phyloP scores from a whole-genome alignment of 2,888 invertebrate species.

The Actias luna region DNA sequence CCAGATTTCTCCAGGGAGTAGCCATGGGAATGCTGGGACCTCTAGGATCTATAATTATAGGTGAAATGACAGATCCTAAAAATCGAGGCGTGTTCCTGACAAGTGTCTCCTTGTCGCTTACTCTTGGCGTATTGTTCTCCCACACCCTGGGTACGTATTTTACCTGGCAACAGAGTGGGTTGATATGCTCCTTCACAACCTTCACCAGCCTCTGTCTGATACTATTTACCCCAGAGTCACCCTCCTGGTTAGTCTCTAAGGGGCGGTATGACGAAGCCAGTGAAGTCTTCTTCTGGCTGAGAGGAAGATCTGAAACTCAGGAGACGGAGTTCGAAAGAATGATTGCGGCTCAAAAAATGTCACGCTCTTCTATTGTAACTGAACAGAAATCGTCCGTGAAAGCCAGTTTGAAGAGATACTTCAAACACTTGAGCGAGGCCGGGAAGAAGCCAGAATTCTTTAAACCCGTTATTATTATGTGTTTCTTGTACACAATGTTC shows the following conservation, averaged over 20 bases:
- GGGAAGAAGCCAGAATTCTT: constrained; percentile 78
- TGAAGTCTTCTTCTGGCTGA: constrained; percentile 79
- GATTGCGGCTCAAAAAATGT: constrained; percentile 63
- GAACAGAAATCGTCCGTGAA: constrained; percentile 45
- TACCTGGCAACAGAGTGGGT: constrained; percentile 81
- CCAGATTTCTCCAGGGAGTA: constrained; percentile 78
- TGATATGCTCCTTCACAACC: constrained; percentile 75
- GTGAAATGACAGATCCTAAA: constrained; percentile 82
- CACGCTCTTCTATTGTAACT: constrained; percentile 55
- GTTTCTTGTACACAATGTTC: constrained; percentile 83
- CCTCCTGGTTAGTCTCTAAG: constrained; percentile 84
- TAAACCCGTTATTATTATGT: constrained; percentile 83
- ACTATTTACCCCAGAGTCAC: constrained; percentile 84
- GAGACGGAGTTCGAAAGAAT: constrained; percentile 72
- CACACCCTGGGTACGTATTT: constrained; percentile 84
- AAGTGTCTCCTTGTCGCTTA: constrained; percentile 81
- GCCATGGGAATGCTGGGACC: constrained; percentile 81
- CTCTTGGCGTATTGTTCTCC: constrained; percentile 83
- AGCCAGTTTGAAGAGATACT: constrained; percentile 41
- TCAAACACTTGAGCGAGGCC: constrained; percentile 50
- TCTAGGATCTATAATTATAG: constrained; percentile 79
- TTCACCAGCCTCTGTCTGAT: constrained; percentile 77
- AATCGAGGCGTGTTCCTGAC: constrained; percentile 84
- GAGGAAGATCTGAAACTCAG: constrained; percentile 70
- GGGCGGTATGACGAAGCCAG: constrained; percentile 80